Evolutionary conservation across 2,888 invertebrate genomes (phyloP).

Genomic region (Hirudinaria manillensis): DNA sequence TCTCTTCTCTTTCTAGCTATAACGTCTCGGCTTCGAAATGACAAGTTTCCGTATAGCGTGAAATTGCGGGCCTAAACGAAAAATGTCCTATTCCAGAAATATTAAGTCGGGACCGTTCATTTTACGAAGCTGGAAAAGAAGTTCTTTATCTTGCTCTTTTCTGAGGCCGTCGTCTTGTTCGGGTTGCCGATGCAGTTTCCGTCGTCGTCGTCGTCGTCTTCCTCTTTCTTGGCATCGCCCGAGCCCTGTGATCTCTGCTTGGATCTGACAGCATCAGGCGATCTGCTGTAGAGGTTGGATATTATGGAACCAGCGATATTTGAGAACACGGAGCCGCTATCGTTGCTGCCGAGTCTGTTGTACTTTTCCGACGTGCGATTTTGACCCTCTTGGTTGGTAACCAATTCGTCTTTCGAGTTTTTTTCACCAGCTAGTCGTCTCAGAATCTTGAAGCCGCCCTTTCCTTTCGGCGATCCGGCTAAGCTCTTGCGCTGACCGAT

Average conservation of each 20-base stretch:
- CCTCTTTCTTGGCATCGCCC: too few species aligned
- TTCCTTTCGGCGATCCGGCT: neutral
- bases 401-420: neutral
- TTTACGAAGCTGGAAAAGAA: slow-evolving; percentile 13
- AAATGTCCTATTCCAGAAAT: too few species aligned
- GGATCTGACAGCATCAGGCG: neutral
- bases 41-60: too few species aligned
- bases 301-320: neutral
- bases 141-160: slow-evolving; percentile 13
- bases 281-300: slow-evolving; percentile 1
- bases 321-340: neutral
- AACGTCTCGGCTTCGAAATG: too few species aligned
- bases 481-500: neutral
- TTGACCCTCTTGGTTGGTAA: neutral
- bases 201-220: neutral
- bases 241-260: neutral
- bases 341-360: neutral
- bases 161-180: neutral
- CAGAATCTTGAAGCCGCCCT: neutral
- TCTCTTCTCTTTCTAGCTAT: too few species aligned
- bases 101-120: neutral
- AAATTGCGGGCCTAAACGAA: too few species aligned
- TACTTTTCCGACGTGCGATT: neutral
- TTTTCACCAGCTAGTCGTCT: neutral
- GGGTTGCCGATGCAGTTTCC: neutral